phyloP scores from a whole-genome alignment of 2,888 invertebrate genomes.

The Chymomyza caudatula region DNA sequence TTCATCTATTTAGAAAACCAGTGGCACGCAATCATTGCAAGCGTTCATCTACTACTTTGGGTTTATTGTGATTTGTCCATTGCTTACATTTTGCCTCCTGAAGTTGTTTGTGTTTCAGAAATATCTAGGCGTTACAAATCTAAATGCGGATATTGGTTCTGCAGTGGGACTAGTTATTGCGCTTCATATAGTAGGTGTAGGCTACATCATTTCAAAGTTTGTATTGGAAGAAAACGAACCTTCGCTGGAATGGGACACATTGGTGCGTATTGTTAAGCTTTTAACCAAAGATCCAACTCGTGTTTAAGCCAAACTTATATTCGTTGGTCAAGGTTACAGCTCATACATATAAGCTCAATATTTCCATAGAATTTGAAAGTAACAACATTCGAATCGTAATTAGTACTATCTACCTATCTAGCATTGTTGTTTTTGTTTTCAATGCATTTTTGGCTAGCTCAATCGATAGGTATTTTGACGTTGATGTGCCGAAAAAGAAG shows the following conservation, averaged over 20 bases:
- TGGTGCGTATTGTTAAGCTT: not conserved
- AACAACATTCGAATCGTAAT: too few species aligned
- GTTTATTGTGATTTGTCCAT: slow-evolving; percentile 10
- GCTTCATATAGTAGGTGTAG: slow-evolving; percentile 17
- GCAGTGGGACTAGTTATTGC: slow-evolving; percentile 24
- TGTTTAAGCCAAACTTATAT: too few species aligned
- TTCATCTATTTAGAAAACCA: slow-evolving; percentile 1
- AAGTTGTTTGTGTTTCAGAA: slow-evolving; percentile 10
- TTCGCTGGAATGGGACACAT: slow-evolving; percentile 10
- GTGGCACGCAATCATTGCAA: not conserved
- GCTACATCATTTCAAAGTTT: slow-evolving; percentile 20
- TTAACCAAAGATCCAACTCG: too few species aligned
- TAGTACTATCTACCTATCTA: too few species aligned
- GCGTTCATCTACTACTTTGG: slow-evolving; percentile 2
- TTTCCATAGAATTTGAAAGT: too few species aligned
- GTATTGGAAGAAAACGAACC: slow-evolving; percentile 1
- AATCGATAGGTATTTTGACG: too few species aligned
- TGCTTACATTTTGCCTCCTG: slow-evolving; percentile 10
- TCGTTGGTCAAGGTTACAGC: too few species aligned
- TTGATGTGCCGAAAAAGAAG: too few species aligned
- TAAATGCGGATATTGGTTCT: slow-evolving; percentile 22
- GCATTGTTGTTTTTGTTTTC: too few species aligned
- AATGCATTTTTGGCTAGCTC: too few species aligned
- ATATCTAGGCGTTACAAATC: not conserved
- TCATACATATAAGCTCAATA: too few species aligned